Conservation (phyloP, 2,113 vertebrate genomes). For the Mormyrus iriodes region DNA sequence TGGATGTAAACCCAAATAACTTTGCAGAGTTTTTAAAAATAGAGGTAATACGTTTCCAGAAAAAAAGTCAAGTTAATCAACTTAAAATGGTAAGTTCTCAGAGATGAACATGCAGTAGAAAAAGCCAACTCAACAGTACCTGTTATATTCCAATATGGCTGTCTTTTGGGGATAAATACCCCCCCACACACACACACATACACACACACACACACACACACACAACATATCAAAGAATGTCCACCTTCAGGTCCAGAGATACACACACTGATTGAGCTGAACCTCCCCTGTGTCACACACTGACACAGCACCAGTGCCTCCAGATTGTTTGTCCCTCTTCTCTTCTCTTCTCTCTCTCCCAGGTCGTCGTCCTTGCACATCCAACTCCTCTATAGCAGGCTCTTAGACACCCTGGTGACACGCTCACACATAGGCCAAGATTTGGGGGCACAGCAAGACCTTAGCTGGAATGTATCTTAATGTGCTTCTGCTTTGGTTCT, state of each 20-base stretch:
- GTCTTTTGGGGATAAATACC: neutral
- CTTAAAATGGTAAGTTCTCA: neutral
- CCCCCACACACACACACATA: neutral
- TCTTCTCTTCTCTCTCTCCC: neutral
- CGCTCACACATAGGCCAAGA: neutral
- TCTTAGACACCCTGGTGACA: neutral
- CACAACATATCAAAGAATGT: neutral
- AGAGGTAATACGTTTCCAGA: too few relatives aligned
- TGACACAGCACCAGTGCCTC: neutral
- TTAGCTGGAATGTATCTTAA: conserved; percentile 8
- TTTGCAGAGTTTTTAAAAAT: too few relatives aligned
- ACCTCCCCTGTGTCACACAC: neutral
- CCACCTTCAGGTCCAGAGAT: neutral
- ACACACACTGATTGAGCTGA: neutral
- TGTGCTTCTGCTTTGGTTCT: conserved; percentile 16
- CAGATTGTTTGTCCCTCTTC: neutral
- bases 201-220: neutral
- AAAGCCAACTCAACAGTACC: neutral
- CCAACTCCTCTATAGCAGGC: neutral
- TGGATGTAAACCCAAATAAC: too few relatives aligned
- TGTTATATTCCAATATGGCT: neutral
- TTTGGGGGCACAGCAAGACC: neutral
- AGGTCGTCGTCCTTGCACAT: neutral
- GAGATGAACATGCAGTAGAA: neutral
- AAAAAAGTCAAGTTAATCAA: too few relatives aligned